Conservation (phyloP, 23 tunicate species). For the Botrylloides violaceus region DNA sequence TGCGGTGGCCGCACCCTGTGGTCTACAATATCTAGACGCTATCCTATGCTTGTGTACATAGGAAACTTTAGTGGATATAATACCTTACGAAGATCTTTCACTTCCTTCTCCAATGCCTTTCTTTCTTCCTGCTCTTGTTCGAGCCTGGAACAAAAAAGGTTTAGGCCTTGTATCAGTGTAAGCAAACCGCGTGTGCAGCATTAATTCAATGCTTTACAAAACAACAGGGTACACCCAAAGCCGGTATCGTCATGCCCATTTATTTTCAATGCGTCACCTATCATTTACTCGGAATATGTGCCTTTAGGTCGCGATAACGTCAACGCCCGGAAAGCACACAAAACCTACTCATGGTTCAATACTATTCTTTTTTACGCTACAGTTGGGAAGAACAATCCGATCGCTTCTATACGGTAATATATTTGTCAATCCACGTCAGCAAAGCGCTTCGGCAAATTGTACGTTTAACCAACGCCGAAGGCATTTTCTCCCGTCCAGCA, state of each 20-base stretch:
- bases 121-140: constrained; percentile 30
- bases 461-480: neutral
- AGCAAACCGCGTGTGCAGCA: no score
- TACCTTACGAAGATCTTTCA: constrained; percentile 58
- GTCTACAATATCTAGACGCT: no score
- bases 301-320: neutral
- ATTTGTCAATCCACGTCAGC: neutral
- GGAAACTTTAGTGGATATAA: no score
- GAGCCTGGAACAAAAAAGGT: constrained; percentile 3
- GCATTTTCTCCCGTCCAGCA: no score
- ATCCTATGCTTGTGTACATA: neutral
- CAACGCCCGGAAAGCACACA: neutral
- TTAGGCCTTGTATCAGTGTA: no score
- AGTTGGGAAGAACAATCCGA: neutral
- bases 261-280: neutral
- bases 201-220: neutral
- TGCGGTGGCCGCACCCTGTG: no score
- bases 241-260: neutral
- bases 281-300: neutral
- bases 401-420: neutral
- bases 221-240: neutral
- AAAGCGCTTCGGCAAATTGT: neutral
- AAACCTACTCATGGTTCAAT: neutral
- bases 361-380: neutral
- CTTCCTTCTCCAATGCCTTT: constrained; percentile 55